phyloP scores from a whole-genome alignment of 2,113 vertebrate genomes.

The Acrocephalus arundinaceus region DNA sequence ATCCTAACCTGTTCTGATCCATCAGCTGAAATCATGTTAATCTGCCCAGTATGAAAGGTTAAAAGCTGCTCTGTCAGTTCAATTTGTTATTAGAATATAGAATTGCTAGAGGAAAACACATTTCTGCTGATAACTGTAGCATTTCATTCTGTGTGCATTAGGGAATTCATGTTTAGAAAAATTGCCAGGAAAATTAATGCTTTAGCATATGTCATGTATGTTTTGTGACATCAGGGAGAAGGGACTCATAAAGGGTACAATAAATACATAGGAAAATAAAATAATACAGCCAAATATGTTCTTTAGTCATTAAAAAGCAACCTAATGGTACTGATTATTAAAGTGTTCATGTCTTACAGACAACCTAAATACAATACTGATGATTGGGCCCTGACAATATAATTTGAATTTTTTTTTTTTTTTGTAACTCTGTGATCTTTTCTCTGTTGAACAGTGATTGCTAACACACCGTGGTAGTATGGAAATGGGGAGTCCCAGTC shows the following conservation, averaged over 20 bases:
- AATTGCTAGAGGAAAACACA: conserved; percentile 57
- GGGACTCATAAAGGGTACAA: not conserved
- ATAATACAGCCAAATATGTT: not conserved
- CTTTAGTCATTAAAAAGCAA: not conserved
- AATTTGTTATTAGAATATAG: conserved; percentile 29
- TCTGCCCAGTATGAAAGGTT: conserved; percentile 62
- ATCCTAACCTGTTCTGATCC: conserved; percentile 47
- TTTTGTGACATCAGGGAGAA: conserved; percentile 12
- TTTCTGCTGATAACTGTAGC: conserved; percentile 17
- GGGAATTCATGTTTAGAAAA: not conserved
- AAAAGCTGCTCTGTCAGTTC: conserved; percentile 68
- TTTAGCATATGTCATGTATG: not conserved
- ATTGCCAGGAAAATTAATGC: not conserved
- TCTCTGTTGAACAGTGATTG: not conserved
- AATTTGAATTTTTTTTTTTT: not conserved
- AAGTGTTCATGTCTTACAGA: not conserved
- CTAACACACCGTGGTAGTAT: not conserved
- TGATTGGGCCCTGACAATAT: not conserved
- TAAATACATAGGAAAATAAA: not conserved
- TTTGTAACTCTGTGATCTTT: not conserved
- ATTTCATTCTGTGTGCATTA: conserved; percentile 14
- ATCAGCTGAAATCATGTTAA: conserved; percentile 62
- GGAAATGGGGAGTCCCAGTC: not conserved
- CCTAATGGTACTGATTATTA: not conserved
- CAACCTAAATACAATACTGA: not conserved